A percentile compares a stretch with the other conserved stretches of the same genome.
Conservation (phyloP, 2,113 vertebrate species). For the Blennius ocellaris region DNA sequence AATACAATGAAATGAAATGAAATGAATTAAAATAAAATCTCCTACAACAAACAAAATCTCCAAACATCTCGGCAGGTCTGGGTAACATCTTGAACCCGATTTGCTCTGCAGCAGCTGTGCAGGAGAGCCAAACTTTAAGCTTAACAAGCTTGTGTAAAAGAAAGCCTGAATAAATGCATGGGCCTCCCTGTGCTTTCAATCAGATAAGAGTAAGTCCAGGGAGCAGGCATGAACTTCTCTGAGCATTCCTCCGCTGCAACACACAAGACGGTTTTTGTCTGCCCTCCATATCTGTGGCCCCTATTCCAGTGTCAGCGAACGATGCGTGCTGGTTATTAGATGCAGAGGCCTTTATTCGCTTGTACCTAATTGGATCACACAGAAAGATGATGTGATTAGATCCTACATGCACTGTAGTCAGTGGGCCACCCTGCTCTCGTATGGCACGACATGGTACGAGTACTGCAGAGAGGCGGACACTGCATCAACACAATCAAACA, state of each 20-base stretch:
- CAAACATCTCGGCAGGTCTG: conserved; percentile 11
- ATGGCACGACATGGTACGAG: background rate
- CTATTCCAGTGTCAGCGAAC: conserved; percentile 22
- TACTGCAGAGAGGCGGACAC: background rate
- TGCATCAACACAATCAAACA: conserved; percentile 8
- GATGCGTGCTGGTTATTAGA: conserved; percentile 58
- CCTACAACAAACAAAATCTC: background rate
- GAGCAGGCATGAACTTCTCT: conserved; percentile 54
- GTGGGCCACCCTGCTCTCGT: conserved; percentile 41
- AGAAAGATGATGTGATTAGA: conserved; percentile 60
- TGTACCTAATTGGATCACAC: conserved; percentile 58
- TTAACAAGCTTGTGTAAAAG: conserved; percentile 48
- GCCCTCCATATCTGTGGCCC: conserved; percentile 36
- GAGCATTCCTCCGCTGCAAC: conserved; percentile 62
- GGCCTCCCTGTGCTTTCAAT: conserved; percentile 65
- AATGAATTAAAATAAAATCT: conserved; percentile 9
- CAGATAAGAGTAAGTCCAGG: conserved; percentile 74
- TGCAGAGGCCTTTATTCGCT: conserved; percentile 36
- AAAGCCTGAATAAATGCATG: conserved; percentile 63
- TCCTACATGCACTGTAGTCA: conserved; percentile 31
- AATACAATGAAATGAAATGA: too few relatives aligned
- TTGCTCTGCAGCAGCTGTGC: conserved; percentile 34
- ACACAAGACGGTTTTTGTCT: conserved; percentile 73
- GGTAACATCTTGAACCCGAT: conserved; percentile 37
- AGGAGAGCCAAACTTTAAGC: conserved; percentile 27